These are phyloP conservation scores for Esox niger DNA, from an alignment of 2,113 vertebrate genomes.

Conservation along the genomic window DNA sequence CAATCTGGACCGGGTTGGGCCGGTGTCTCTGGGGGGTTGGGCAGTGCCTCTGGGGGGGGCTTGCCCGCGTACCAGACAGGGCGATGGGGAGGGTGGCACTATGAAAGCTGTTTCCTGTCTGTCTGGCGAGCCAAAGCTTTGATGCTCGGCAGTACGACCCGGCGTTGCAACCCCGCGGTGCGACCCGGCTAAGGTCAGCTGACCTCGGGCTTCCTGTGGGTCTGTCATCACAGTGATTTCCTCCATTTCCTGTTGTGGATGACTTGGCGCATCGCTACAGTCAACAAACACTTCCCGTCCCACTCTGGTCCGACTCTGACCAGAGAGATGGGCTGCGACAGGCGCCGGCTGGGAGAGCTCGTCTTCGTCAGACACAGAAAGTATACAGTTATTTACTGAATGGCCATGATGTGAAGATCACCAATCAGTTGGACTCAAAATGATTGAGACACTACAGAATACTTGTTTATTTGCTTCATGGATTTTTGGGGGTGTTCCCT, in stretches of 20 bases:
- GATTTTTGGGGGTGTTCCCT: too few species aligned
- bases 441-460: too few species aligned
- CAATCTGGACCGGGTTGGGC: too few species aligned
- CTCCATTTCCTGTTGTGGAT: slow-evolving; percentile 66
- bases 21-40: not conserved
- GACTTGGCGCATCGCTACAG: slow-evolving; percentile 44
- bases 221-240: slow-evolving; percentile 65
- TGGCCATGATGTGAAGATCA: too few species aligned
- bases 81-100: slow-evolving; percentile 1
- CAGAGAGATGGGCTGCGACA: not conserved
- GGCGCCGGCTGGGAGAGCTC: not conserved
- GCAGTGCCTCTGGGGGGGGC: not conserved
- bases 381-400: too few species aligned
- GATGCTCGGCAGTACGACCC: slow-evolving; percentile 28
- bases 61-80: too few species aligned
- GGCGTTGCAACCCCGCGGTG: too few species aligned
- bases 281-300: slow-evolving; percentile 61
- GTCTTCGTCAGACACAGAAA: too few species aligned
- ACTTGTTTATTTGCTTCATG: too few species aligned
- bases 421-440: too few species aligned
- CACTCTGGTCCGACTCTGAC: slow-evolving; percentile 14
- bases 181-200: slow-evolving; percentile 29
- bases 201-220: slow-evolving; percentile 16
- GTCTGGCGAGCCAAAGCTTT: slow-evolving; percentile 38
- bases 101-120: slow-evolving; percentile 50